A percentile compares a stretch with the other conserved stretches of the same genome.
Evolutionary conservation across 2,797 vertebrate genomes (phyloP).

Genomic region (Hydrolagus colliei): DNA sequence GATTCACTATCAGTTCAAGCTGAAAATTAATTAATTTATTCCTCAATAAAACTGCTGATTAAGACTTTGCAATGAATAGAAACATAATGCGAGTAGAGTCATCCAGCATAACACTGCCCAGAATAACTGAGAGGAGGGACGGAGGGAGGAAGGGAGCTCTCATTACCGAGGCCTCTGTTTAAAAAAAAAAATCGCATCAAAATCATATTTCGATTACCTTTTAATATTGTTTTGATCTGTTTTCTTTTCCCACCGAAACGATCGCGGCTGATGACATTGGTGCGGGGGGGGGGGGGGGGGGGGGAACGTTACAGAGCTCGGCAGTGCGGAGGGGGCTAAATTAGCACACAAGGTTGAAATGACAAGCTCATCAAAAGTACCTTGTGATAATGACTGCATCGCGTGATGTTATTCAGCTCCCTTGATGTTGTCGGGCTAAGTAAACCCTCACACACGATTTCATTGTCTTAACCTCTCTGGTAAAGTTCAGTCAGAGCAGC

Average conservation of each 20-base stretch:
- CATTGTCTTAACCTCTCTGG: slow-evolving; percentile 13
- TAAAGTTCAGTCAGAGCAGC: background rate
- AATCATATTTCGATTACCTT: background rate
- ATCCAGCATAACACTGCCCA: too few species aligned
- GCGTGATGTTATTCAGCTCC: slow-evolving; percentile 14
- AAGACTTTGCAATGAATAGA: background rate
- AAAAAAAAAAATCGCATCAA: background rate
- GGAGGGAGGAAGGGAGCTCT: background rate
- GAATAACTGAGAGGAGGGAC: background rate
- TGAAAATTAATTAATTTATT: slow-evolving; percentile 21
- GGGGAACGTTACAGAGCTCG: slow-evolving; percentile 7
- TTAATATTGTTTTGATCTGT: slow-evolving; percentile 1
- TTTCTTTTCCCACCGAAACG: background rate
- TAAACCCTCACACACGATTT: slow-evolving; percentile 1
- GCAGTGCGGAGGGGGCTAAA: slow-evolving; percentile 13
- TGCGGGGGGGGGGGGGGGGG: background rate
- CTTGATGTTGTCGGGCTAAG: background rate
- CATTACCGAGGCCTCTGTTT: background rate
- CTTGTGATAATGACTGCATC: slow-evolving; percentile 26
- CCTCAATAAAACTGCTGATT: slow-evolving; percentile 13
- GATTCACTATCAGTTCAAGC: slow-evolving; percentile 4
- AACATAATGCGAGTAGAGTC: background rate
- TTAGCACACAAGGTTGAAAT: slow-evolving; percentile 28
- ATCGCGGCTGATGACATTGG: background rate
- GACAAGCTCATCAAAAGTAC: slow-evolving; percentile 7